Percentiles rank a stretch among this genome's conserved stretches.
Evolutionary conservation across 2,113 vertebrate genomes (phyloP).

Genomic region (Microtus oregoni): DNA sequence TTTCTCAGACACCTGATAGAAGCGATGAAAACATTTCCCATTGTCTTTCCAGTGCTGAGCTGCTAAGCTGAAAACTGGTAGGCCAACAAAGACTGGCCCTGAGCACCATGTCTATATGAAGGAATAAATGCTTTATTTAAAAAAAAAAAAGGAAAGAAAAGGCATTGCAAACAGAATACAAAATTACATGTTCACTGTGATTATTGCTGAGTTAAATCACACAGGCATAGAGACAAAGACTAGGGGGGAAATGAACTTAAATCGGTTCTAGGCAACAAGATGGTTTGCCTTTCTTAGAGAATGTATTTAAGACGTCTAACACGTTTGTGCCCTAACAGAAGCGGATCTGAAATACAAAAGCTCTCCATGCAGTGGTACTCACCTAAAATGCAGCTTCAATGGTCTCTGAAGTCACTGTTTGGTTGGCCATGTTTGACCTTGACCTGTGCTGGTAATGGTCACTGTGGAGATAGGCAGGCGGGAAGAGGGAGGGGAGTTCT

Average conservation of each 20-base stretch:
- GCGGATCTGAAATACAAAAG: background rate
- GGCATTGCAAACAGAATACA: constrained; percentile 39
- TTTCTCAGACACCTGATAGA: background rate
- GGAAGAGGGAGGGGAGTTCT: background rate
- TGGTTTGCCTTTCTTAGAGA: constrained; percentile 36
- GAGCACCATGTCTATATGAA: constrained; percentile 24
- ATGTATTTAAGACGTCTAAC: background rate
- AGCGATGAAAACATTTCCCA: background rate
- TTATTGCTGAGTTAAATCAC: background rate
- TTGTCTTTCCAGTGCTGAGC: background rate
- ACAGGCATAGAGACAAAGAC: background rate
- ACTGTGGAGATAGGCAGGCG: constrained; percentile 45
- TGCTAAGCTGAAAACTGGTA: constrained; percentile 15
- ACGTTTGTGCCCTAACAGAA: background rate
- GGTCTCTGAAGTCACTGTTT: background rate
- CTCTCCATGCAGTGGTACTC: background rate
- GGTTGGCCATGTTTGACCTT: constrained; percentile 49
- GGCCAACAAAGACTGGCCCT: constrained; percentile 13
- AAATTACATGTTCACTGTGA: background rate
- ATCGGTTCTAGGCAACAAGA: background rate
- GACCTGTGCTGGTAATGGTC: constrained; percentile 24
- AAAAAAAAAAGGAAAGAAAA: background rate
- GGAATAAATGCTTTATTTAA: constrained; percentile 45
- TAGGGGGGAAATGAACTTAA: background rate
- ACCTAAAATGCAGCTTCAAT: background rate